phyloP scores from a whole-genome alignment of 2,888 invertebrate species.

The Dicranocentrus wangi region DNA sequence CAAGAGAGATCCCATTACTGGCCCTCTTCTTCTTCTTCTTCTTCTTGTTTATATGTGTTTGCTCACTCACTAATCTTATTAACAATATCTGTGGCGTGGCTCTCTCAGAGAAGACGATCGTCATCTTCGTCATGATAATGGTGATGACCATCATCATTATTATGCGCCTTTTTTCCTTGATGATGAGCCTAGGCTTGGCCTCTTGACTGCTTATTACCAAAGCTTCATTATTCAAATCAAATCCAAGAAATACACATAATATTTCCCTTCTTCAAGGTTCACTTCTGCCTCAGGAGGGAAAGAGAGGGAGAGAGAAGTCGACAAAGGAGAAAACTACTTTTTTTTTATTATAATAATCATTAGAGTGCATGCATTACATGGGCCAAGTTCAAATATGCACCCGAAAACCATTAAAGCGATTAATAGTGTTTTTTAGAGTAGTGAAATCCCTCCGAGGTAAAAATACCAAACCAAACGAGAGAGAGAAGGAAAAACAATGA shows the following conservation, averaged over 20 bases:
- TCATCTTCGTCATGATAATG: constrained; percentile 24
- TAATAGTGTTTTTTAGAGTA: constrained; percentile 54
- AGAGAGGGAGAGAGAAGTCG: constrained; percentile 17
- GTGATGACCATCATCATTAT: constrained; percentile 62
- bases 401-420: constrained; percentile 63
- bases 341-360: constrained; percentile 23
- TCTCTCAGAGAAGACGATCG: neutral
- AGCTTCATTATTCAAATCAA: constrained; percentile 26
- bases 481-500: constrained; percentile 25
- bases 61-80: constrained; percentile 29
- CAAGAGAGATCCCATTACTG: neutral
- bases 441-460: constrained; percentile 50
- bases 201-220: constrained; percentile 5
- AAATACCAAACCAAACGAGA: constrained; percentile 54
- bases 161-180: constrained; percentile 38
- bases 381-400: constrained; percentile 56
- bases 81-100: constrained; percentile 32
- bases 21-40: neutral
- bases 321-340: constrained; percentile 51
- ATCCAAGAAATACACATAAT: constrained; percentile 19
- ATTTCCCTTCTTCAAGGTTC: constrained; percentile 51
- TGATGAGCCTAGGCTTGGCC: constrained; percentile 25
- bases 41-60: constrained; percentile 7
- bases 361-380: constrained; percentile 7
- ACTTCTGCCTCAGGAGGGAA: constrained; percentile 39